Percentiles rank a stretch among this genome's conserved stretches.
Conservation (phyloP, 1,140 invertebrate genomes). For the Orchestia grillus region DNA sequence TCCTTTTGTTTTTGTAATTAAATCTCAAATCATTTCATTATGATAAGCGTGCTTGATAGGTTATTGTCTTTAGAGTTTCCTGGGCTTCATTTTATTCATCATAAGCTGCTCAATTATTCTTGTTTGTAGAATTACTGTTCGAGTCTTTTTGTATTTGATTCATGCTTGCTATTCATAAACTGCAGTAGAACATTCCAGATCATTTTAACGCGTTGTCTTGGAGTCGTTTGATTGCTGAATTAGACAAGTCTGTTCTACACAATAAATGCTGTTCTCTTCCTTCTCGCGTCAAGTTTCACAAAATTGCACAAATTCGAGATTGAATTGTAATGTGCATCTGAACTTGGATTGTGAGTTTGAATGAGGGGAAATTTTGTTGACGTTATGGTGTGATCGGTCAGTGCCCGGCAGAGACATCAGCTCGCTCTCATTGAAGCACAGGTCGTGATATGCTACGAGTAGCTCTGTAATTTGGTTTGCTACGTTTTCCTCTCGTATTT, state of each 20-base stretch:
- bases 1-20: not conserved
- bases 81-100: not conserved
- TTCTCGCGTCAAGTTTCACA: not conserved
- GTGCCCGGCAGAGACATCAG: not conserved
- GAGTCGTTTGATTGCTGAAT: not conserved
- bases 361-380: not conserved
- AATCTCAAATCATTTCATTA: not conserved
- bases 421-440: conserved; percentile 34
- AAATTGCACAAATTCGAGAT: not conserved
- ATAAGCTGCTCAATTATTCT: not conserved
- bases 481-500: not conserved
- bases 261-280: not conserved
- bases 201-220: no score
- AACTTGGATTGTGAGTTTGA: not conserved
- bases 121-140: not conserved
- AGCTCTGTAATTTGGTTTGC: conserved; percentile 27
- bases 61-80: not conserved
- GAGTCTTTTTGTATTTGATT: not conserved
- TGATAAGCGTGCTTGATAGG: not conserved
- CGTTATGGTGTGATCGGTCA: not conserved
- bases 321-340: not conserved
- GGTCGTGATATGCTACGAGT: conserved; percentile 39
- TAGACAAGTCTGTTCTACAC: not conserved
- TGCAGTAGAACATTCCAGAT: no score
- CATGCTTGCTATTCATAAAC: not conserved